Evolutionary conservation across 1,140 invertebrate species (phyloP), one percentile per base, ranked within the genome.

Genomic region (Nasonia giraulti): DNA sequence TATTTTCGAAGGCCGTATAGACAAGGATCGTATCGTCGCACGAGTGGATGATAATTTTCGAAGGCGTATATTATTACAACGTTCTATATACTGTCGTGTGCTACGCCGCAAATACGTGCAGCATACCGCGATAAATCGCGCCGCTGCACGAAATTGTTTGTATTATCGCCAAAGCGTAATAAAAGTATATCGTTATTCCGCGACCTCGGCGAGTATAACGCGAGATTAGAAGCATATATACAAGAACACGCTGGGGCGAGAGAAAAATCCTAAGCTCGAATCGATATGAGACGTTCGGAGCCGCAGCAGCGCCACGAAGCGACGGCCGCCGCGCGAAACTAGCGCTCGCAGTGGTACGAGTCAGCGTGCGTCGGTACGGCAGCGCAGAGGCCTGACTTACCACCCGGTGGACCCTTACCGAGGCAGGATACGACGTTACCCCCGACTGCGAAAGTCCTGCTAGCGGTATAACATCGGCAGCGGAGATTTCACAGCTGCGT

Each of bases 151-250:
- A 74, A 82, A 82, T 82, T 82, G 71, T 74, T 82, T 81, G 73
- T 81, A 71, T 62, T 62, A 73, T 80, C 68, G 31, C 23, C 17
- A 50, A 50, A 80, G 68, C 79, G 68, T 31, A 44, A 80, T 80
- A 73, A 69, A 80, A 80, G 14, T 69, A 80, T 69, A 80, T 80
- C 47, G 78, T 80, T 80, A 69, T 80, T 80, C n/a, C 62, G 33
- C 37, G 20, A n/a, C 31, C 78, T 80, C 62, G 40, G 23, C 55
- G 55, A 40, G 78, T 80, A 31, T 80, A 80, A 71, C 27, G 10
- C 27, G 20, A 47, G 66, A 80, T 80, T 80, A 82, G 27, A 62
- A 74, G 73, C 47, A 50, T 50, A 50, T 7, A 62, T 6, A n/a
- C 17, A 62, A 0, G 17, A 17, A 62, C 40, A 7, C 40, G 40